phyloP scores from a whole-genome alignment of 2,113 vertebrate species.

The Thalassarche chlororhynchos region DNA sequence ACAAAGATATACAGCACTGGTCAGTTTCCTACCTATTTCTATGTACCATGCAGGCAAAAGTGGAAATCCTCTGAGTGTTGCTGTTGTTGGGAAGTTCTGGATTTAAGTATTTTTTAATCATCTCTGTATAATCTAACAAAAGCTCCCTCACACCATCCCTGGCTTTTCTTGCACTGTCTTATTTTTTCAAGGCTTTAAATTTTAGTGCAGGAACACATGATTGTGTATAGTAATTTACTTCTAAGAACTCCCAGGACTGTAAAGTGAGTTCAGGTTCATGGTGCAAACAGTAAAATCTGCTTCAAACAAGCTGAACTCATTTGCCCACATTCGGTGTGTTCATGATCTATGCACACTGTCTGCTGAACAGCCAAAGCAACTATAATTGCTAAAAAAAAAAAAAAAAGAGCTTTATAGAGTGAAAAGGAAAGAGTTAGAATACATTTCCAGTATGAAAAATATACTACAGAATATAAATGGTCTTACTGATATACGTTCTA shows the following conservation, averaged over 20 bases:
- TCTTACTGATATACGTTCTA: neutral
- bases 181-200: neutral
- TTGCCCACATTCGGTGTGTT: neutral
- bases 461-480: neutral
- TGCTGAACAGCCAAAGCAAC: neutral
- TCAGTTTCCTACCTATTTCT: neutral
- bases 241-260: neutral
- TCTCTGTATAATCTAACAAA: neutral
- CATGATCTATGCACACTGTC: neutral
- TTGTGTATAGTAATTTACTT: neutral
- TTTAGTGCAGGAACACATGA: neutral
- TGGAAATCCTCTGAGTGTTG: neutral
- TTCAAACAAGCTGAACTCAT: neutral
- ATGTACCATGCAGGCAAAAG: neutral
- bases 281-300: neutral
- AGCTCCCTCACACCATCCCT: neutral
- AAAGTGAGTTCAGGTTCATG: neutral
- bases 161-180: neutral
- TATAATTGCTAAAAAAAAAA: neutral
- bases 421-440: neutral
- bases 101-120: neutral
- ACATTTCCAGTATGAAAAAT: neutral
- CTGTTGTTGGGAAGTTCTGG: neutral
- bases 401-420: neutral
- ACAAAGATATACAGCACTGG: neutral